Evolutionary conservation across 2,888 invertebrate genomes (phyloP).

Genomic region (Nomada goodeniana): DNA sequence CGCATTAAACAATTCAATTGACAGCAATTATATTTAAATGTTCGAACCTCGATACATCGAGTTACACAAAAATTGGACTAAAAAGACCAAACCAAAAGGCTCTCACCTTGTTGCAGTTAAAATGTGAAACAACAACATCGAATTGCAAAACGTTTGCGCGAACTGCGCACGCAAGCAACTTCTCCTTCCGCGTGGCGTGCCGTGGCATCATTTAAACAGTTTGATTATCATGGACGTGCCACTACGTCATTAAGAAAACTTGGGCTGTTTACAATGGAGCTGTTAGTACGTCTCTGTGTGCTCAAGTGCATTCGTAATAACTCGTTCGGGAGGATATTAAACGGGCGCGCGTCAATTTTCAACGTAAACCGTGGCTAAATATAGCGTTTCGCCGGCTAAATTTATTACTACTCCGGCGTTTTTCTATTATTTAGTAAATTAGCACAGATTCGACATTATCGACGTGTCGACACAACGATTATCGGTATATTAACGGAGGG

Average conservation of each 20-base stretch:
- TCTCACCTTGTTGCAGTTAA: neutral
- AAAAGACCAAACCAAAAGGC: neutral
- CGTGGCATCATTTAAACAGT: conserved; percentile 32
- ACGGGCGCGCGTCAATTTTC: conserved; percentile 34
- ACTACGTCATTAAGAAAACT: conserved; percentile 60
- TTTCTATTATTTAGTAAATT: neutral
- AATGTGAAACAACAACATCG: neutral
- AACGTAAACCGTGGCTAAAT: conserved; percentile 39
- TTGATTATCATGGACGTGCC: conserved; percentile 47
- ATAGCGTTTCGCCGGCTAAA: conserved; percentile 30
- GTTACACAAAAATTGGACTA: neutral
- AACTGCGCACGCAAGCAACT: neutral
- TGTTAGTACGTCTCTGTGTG: conserved; percentile 34
- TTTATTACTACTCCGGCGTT: neutral
- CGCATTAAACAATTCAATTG: neutral
- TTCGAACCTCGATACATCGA: neutral
- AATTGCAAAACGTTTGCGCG: conserved; percentile 4
- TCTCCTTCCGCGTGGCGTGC: conserved; percentile 8
- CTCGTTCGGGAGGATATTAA: conserved; percentile 36
- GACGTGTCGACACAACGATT: too few species aligned
- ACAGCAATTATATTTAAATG: neutral
- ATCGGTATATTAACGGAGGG: too few species aligned
- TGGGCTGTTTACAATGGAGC: conserved; percentile 45
- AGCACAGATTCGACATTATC: too few species aligned
- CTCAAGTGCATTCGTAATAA: conserved; percentile 10